Conservation (phyloP, 1,140 invertebrate species). For the Drosophila rufa region DNA sequence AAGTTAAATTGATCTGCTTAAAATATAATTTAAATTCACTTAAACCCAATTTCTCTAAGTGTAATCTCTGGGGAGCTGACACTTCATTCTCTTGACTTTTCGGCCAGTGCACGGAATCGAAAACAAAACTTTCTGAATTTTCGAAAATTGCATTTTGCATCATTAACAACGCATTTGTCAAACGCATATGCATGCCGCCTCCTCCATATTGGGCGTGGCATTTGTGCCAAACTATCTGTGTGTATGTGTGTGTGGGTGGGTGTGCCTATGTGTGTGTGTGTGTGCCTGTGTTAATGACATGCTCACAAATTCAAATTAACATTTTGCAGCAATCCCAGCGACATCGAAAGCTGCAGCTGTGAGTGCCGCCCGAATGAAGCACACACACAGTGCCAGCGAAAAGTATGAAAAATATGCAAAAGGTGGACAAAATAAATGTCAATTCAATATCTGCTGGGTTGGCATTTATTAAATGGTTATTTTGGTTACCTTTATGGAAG, state of each 20-base stretch:
- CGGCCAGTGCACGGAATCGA: constrained; percentile 49
- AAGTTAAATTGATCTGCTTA: no score
- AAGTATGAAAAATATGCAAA: constrained; percentile 15
- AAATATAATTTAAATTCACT: no score
- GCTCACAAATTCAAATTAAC: constrained; percentile 84
- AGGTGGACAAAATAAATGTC: background rate
- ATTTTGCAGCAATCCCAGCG: constrained; percentile 78
- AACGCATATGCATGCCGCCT: constrained; percentile 68
- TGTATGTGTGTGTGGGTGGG: constrained; percentile 40
- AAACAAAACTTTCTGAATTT: constrained; percentile 72
- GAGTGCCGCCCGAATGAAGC: constrained; percentile 48
- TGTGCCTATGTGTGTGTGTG: constrained; percentile 24
- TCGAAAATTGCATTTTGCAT: constrained; percentile 81
- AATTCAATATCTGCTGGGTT: background rate
- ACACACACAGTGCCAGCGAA: constrained; percentile 42
- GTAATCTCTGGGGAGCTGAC: no score
- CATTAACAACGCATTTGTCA: constrained; percentile 83
- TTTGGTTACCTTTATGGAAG: background rate
- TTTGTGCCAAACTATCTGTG: constrained; percentile 38
- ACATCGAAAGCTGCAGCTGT: constrained; percentile 54
- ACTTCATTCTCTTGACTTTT: constrained; percentile 10
- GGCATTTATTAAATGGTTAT: background rate
- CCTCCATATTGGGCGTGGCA: constrained; percentile 52
- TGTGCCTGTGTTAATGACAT: constrained; percentile 80
- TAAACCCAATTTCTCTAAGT: background rate